phyloP scores from a whole-genome alignment of 2,888 invertebrate genomes.

The Catocala fraxini region DNA sequence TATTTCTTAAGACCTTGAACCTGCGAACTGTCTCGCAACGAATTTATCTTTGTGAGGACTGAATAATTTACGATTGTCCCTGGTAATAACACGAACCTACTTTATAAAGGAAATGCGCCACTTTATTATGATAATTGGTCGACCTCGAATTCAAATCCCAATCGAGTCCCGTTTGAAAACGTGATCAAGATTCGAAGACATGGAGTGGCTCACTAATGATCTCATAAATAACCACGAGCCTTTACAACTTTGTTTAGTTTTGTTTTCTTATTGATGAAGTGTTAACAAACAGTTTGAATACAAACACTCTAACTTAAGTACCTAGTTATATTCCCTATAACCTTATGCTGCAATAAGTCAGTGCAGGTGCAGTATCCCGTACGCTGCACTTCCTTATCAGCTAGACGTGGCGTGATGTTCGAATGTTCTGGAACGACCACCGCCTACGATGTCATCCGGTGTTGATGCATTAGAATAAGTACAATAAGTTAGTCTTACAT shows the following conservation, averaged over 20 bases:
- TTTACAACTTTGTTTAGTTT: slow-evolving; percentile 43
- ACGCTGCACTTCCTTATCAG: no score
- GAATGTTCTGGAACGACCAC: no score
- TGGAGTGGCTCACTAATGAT: slow-evolving; percentile 62
- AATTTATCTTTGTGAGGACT: slow-evolving; percentile 36
- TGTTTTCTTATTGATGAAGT: slow-evolving; percentile 35
- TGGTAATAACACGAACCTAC: slow-evolving; percentile 55
- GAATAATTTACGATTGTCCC: slow-evolving; percentile 60
- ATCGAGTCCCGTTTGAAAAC: slow-evolving; percentile 59
- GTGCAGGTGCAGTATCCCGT: no score
- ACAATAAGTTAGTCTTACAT: no score
- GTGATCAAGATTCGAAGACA: slow-evolving; percentile 62
- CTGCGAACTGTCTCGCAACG: slow-evolving; percentile 17
- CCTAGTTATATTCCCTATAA: no score
- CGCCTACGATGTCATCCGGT: no score
- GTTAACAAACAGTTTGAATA: slow-evolving; percentile 38
- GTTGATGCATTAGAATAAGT: no score
- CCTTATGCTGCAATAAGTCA: no score
- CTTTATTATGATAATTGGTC: slow-evolving; percentile 67
- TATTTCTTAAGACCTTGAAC: slow-evolving; percentile 24
- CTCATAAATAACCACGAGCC: slow-evolving; percentile 60
- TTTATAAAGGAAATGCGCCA: slow-evolving; percentile 62
- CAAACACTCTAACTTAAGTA: slow-evolving; percentile 20
- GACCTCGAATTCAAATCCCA: slow-evolving; percentile 58
- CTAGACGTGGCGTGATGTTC: no score